Percentiles rank a stretch among this genome's conserved stretches.
phyloP scores from a whole-genome alignment of 53 echinoderm and acorn worm genomes.

The Echinometra lucunter region DNA sequence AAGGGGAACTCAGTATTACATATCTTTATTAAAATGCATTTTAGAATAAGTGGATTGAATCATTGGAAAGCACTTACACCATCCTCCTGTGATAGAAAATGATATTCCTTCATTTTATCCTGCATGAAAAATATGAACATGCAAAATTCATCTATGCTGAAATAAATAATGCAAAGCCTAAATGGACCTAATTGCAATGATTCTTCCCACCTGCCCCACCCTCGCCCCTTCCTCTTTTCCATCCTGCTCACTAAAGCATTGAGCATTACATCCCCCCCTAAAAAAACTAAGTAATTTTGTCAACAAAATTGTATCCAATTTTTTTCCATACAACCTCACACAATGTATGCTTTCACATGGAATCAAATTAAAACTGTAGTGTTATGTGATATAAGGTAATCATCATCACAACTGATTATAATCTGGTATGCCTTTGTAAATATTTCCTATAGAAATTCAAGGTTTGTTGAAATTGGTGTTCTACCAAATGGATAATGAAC shows the following conservation, averaged over 20 bases:
- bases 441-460: background rate
- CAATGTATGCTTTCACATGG: too few relatives aligned
- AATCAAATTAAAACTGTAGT: background rate
- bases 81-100: background rate
- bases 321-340: too few relatives aligned
- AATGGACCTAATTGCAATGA: background rate
- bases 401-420: background rate
- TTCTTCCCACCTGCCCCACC: background rate
- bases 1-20: background rate
- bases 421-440: background rate
- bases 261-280: background rate
- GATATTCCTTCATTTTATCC: background rate
- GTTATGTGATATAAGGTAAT: background rate
- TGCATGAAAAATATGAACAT: background rate
- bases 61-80: background rate
- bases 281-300: too few relatives aligned
- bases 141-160: background rate
- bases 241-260: background rate
- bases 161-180: background rate
- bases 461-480: background rate
- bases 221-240: background rate
- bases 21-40: background rate
- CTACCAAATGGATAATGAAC: background rate
- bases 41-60: background rate
- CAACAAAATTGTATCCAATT: too few relatives aligned